Percentiles rank a stretch among this genome's conserved stretches.
Evolutionary conservation across 2,888 invertebrate genomes (phyloP).

Genomic region (Melangyna quadrimaculata): DNA sequence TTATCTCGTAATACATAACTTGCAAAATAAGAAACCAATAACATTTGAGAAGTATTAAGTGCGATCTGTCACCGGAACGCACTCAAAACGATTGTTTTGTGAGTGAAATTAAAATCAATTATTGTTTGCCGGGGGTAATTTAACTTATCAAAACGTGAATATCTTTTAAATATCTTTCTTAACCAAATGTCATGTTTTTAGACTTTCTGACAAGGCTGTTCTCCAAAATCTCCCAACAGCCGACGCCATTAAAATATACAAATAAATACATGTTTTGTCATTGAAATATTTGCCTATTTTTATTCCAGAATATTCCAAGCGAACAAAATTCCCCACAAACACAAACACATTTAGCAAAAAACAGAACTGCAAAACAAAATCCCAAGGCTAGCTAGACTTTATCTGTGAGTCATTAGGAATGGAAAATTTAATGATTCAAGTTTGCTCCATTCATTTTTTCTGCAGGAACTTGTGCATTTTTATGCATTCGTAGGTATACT

Average conservation of each 20-base stretch:
- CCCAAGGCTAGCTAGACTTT: conserved; percentile 64
- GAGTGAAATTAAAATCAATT: no score
- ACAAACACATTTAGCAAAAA: not conserved
- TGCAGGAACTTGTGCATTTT: conserved; percentile 10
- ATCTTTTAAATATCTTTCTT: no score
- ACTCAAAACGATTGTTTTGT: no score
- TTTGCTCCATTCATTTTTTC: conserved; percentile 18
- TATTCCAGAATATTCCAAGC: conserved; percentile 40
- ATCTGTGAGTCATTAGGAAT: conserved; percentile 67
- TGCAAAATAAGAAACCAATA: no score
- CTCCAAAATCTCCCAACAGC: not conserved
- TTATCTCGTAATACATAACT: no score
- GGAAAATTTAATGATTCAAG: conserved; percentile 57
- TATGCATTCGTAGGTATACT: not conserved
- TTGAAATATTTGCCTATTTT: conserved; percentile 19
- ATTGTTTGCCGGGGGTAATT: no score
- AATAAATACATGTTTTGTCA: not conserved
- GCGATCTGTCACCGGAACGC: no score
- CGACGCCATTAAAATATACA: not conserved
- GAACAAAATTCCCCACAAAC: conserved; percentile 13
- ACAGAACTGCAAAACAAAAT: conserved; percentile 30
- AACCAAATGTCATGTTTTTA: not conserved
- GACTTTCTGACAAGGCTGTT: not conserved
- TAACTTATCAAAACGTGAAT: no score
- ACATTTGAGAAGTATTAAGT: no score